Conservation (phyloP, 2,113 vertebrate genomes). For the Antechinus flavipes region DNA sequence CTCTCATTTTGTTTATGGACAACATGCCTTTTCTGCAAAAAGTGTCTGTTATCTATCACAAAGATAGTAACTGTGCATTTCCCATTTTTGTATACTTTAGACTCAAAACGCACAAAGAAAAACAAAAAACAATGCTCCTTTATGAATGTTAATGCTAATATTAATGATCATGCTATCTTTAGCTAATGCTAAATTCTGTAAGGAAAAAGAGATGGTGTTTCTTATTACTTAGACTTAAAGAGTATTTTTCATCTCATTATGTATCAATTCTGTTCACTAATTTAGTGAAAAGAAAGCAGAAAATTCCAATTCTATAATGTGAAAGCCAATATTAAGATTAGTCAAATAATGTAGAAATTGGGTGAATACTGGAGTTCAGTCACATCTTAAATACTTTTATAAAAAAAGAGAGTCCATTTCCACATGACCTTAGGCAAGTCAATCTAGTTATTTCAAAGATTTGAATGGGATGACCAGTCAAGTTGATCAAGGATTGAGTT, state of each 20-base stretch:
- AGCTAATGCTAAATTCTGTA: not conserved
- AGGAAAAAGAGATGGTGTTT: not conserved
- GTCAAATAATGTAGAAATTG: not conserved
- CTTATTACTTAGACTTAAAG: not conserved
- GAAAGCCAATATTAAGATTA: not conserved
- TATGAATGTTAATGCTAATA: not conserved
- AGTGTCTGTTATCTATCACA: not conserved
- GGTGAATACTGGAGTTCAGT: not conserved
- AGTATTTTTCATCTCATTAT: not conserved
- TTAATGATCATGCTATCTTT: not conserved
- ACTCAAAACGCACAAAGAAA: not conserved
- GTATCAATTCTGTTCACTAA: not conserved
- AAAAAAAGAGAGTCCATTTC: not conserved
- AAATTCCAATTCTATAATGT: conserved; percentile 31
- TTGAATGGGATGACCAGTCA: not conserved
- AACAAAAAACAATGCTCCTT: not conserved
- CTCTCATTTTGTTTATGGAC: not conserved
- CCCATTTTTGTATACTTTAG: not conserved
- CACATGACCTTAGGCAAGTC: not conserved
- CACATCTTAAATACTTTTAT: not conserved
- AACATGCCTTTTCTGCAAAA: not conserved
- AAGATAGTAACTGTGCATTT: not conserved
- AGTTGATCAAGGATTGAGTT: not conserved
- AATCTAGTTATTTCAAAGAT: not conserved
- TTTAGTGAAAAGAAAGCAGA: not conserved